Evolutionary conservation across 30 jellyfish, hydroid and myxozoan genomes (phyloP).

Genomic region (Aurelia sp.): DNA sequence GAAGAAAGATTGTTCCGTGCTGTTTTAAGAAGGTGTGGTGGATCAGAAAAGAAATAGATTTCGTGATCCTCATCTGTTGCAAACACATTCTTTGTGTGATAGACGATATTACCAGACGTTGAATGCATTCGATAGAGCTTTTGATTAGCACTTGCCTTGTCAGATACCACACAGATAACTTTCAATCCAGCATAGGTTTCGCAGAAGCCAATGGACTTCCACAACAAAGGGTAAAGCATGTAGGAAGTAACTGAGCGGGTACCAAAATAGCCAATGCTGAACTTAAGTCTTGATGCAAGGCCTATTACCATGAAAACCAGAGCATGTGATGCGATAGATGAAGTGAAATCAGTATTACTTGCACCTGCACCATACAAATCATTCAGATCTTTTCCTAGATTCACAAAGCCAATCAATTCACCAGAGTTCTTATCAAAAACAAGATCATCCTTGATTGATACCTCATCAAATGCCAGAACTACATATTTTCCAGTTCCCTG

Average conservation of each 20-base stretch:
- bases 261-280: conserved; percentile 7
- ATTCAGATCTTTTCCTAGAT: conserved; percentile 33
- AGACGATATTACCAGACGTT: not conserved
- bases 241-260: conserved; percentile 7
- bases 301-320: conserved; percentile 12
- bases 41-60: conserved; percentile 8
- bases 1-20: conserved; percentile 19
- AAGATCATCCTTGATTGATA: conserved; percentile 34
- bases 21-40: conserved; percentile 44
- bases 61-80: not conserved
- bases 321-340: conserved; percentile 27
- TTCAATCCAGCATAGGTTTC: conserved; percentile 1
- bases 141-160: conserved; percentile 42
- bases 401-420: conserved; percentile 34
- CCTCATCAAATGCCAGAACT: conserved; percentile 46
- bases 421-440: conserved; percentile 36
- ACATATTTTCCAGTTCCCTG: conserved; percentile 27
- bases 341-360: not conserved
- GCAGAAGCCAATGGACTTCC: conserved; percentile 20
- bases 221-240: conserved; percentile 13
- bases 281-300: not conserved
- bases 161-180: conserved; percentile 25
- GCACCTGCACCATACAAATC: not conserved
- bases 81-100: conserved; percentile 1
- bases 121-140: not conserved